Evolutionary conservation across 1,140 invertebrate genomes (phyloP), one percentile per base, ranked within the genome.

Genomic region (Drosophila leontia): DNA sequence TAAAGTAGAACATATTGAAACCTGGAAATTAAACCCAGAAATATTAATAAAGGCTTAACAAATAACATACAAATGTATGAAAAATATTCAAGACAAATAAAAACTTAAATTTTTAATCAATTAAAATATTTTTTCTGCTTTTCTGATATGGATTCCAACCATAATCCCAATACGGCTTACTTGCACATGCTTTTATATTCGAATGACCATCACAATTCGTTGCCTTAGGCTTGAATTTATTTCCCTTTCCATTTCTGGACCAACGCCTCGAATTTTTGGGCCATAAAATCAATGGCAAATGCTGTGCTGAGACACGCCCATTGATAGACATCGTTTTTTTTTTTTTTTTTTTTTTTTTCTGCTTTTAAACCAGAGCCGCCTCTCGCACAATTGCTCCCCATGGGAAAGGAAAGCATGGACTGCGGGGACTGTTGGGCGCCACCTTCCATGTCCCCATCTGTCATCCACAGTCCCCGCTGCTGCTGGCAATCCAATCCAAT

Each of bases 201-300:
- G 37, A 60, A 60, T 60, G 70, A 15, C 55, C 70, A 74, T 60
- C 45, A 50, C 37, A 72, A 72, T 37, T 35, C 23, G 55, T 35
- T 41, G 55, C 70, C 45, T 51, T 32, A 15, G 68, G 68, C 53
- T 45, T 1, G 11, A 55, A 19, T 56, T 26, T 55, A 35, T 45
- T 55, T 35, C 26, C 17, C 35, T 26, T 42, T 59, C 13, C 29
- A 29, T 47, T 72, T 72, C 37, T 60, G 45, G 44, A 13, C 3
- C 68, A 74, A 60, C 70, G 70, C 70, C 55, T 34, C 53, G 44
- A 35, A 39, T 42, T 64, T 72, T 59, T 44, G 34, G 32, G 63
- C 47, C 63, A 81, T 81, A 82, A 81, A 81, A 82, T 82, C 80
- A 81, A 81, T 82, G 74, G 78, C 47, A 76, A 62, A 62, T 53